Conservation (phyloP, 2,888 invertebrate genomes). For the Stramonita haemastoma region DNA sequence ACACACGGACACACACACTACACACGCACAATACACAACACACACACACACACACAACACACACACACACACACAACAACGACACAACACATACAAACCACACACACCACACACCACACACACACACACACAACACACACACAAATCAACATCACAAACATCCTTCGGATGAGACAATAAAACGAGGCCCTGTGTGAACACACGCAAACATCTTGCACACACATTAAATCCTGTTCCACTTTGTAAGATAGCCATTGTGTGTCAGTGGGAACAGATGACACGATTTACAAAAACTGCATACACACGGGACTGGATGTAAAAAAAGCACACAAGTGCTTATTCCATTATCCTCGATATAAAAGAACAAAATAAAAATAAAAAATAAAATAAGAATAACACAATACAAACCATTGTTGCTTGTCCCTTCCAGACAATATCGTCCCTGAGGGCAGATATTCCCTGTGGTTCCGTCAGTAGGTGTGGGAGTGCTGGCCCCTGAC, state of each 20-base stretch:
- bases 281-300: no score
- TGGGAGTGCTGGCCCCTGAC: constrained; percentile 61
- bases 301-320: no score
- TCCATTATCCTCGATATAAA: no score
- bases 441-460: constrained; percentile 72
- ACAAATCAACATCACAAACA: no score
- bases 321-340: no score
- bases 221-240: no score
- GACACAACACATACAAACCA: neutral
- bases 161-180: no score
- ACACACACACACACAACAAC: neutral
- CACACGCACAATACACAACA: neutral
- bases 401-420: constrained; percentile 36
- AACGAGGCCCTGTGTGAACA: no score
- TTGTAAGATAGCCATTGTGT: no score
- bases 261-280: no score
- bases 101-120: neutral
- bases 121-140: neutral
- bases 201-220: no score
- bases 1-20: neutral
- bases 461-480: constrained; percentile 70
- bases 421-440: constrained; percentile 66
- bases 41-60: neutral
- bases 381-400: constrained; percentile 18
- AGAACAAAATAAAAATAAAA: no score